Evolutionary conservation across 2,797 vertebrate species (phyloP), one percentile per base, ranked within the genome.

Genomic region (Steatocranus sp.): DNA sequence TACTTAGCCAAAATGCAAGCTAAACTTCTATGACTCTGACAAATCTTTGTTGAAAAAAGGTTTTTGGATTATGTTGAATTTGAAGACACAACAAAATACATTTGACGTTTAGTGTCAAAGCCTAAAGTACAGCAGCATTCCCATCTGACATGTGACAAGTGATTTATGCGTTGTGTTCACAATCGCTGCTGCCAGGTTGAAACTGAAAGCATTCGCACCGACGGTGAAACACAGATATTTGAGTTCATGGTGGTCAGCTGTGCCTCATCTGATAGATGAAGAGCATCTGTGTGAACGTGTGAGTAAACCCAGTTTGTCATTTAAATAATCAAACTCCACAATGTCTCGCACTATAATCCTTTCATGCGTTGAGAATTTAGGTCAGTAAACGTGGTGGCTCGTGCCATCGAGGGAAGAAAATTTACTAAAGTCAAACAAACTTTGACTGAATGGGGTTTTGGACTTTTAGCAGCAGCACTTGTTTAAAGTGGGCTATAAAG

Each of bases 391-490:
- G 36, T 68, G 23, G 9, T 70, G 41, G 66, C 23, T 46, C 14
- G 15, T 43, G 38, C 0, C 0, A 70, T 70, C 0, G 20, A 27
- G 38, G 41, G 5, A 43, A 43, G 66, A 70, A 46, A 41, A 46
- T 70, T 43, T 27, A 46, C 66, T 46, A 70, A 1, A 18, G 38
- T 70, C 66, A 27, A 70, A 68, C 12, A 68, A 68, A 46, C n/a
- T 0, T 15, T 15, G 34, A 23, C 20, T 46, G 14, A 68, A 68
- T 17, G 38, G 9, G 14, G 1, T 14, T 70, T 18, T 70, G 38
- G 38, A 25, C 15, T 70, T 70, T 46, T 25, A 70, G 23, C 63
- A 70, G 38, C 63, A 43, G 38, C 38, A 43, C 41, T 43, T 43
- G 38, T 70, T 46, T 43, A 70, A 70, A 46, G 38, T 70, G 38